Evolutionary conservation across 2,888 invertebrate genomes (phyloP).

Genomic region (Andrena flavipes): DNA sequence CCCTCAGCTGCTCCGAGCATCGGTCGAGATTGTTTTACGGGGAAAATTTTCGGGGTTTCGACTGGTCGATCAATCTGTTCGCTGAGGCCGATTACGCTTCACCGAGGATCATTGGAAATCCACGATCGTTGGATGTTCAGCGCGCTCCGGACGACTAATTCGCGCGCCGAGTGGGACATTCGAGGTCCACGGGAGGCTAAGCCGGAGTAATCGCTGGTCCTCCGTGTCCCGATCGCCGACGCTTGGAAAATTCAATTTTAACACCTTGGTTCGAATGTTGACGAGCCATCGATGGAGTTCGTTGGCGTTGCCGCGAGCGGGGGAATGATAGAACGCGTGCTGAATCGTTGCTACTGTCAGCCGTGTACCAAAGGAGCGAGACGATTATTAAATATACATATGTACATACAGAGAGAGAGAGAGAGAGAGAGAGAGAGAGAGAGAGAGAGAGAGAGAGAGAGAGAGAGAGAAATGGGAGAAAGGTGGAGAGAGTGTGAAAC

Average conservation of each 20-base stretch:
- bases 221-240: background rate
- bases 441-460: conserved; percentile 27
- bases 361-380: conserved; percentile 26
- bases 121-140: background rate
- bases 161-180: background rate
- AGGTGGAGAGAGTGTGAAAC: no score
- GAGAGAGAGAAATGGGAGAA: conserved; percentile 1
- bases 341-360: conserved; percentile 26
- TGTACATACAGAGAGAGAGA: conserved; percentile 69
- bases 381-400: conserved; percentile 68
- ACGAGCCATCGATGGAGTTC: conserved; percentile 24
- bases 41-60: background rate
- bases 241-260: background rate
- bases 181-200: background rate
- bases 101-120: conserved; percentile 23
- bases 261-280: background rate
- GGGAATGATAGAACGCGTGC: background rate
- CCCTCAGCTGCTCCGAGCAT: background rate
- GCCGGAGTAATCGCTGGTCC: background rate
- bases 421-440: no score
- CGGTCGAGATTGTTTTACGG: background rate
- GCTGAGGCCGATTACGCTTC: conserved; percentile 11
- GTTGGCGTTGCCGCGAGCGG: background rate
- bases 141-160: conserved; percentile 2
- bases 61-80: conserved; percentile 2